Evolutionary conservation across 2,113 vertebrate genomes (phyloP), one percentile per base, ranked within the genome.

Genomic region (Glaucidium brasilianum): DNA sequence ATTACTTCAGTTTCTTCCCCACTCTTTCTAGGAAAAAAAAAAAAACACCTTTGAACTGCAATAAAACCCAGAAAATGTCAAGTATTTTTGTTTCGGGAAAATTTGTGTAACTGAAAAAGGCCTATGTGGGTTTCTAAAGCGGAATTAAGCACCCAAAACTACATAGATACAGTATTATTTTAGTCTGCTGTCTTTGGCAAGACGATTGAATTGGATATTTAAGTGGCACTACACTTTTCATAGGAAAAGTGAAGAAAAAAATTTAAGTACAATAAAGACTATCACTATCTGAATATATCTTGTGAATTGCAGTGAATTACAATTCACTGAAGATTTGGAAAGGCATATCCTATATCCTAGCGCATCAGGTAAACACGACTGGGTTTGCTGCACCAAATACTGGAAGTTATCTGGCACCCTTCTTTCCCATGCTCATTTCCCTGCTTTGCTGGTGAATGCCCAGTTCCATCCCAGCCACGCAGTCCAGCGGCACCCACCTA

Each of bases 401-500:
- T 17, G 58, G 37, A 56, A 55, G 27, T 30, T 23, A 43, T 4
- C 32, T 4, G 8, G 15, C 27, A n/a, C 22, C 12, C 25, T 59
- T 67, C 63, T 43, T 73, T 43, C 32, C 30, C 0, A 0, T n/a
- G 41, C 15, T 19, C 21, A 5, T 45, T 49, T 20, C 39, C 20
- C 27, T 62, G 52, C 27, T 71, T 15, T 63, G 45, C 25, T 0
- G 7, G 56, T 10, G 43, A 52, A 23, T 8, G 11, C 16, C 12
- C 19, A 20, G 35, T 55, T 55, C 45, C 23, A 22, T 0, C 16
- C n/a, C 32, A 17, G 74, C 22, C 41, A 39, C 67, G 8, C 10
- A 13, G 60, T 9, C 30, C 67, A 37, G 82, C 3, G 0, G 58
- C 56, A 49, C 32, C 39, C n/a, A 3, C 0, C 27, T 2, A 17